A percentile compares a stretch with the other conserved stretches of the same genome.
Evolutionary conservation across 1,140 invertebrate species (phyloP).

Genomic region (Brachionus angularis): DNA sequence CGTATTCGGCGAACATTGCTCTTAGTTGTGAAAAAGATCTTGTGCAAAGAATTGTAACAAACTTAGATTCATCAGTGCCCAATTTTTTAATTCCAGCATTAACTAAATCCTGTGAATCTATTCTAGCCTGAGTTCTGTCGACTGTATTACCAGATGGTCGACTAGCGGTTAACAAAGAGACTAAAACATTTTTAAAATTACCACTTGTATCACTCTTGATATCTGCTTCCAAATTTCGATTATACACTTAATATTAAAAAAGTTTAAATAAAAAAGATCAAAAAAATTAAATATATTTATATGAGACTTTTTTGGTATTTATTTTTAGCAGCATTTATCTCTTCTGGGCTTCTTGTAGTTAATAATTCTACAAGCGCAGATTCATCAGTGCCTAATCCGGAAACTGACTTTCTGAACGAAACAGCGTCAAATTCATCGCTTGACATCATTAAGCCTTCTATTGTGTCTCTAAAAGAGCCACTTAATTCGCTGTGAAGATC

Average conservation of each 20-base stretch:
- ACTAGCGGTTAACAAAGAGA: slow-evolving; percentile 48
- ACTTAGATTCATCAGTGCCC: slow-evolving; percentile 43
- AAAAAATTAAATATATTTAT: neutral
- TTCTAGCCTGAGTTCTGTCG: slow-evolving; percentile 30
- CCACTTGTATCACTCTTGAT: slow-evolving; percentile 58
- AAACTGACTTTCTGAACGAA: slow-evolving; percentile 54
- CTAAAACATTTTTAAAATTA: slow-evolving; percentile 55
- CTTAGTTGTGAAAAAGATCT: slow-evolving; percentile 30
- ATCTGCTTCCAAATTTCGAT: slow-evolving; percentile 55
- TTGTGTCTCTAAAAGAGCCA: slow-evolving; percentile 53
- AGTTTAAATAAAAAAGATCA: neutral
- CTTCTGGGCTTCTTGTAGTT: slow-evolving; percentile 23
- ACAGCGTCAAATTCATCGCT: slow-evolving; percentile 57
- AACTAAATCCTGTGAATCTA: slow-evolving; percentile 11
- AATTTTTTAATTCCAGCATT: slow-evolving; percentile 40
- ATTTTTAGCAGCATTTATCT: slow-evolving; percentile 32
- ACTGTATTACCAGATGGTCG: slow-evolving; percentile 28
- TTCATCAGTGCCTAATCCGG: slow-evolving; percentile 60
- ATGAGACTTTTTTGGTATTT: neutral
- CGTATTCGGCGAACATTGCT: slow-evolving; percentile 34
- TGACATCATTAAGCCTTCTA: slow-evolving; percentile 51
- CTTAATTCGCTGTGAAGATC: slow-evolving; percentile 57
- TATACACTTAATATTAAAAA: slow-evolving; percentile 49
- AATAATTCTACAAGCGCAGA: slow-evolving; percentile 25
- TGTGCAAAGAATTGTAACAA: slow-evolving; percentile 15